These are phyloP conservation scores for Fregetta grallaria DNA, from an alignment of 2,113 vertebrate genomes.

Conservation along the genomic window DNA sequence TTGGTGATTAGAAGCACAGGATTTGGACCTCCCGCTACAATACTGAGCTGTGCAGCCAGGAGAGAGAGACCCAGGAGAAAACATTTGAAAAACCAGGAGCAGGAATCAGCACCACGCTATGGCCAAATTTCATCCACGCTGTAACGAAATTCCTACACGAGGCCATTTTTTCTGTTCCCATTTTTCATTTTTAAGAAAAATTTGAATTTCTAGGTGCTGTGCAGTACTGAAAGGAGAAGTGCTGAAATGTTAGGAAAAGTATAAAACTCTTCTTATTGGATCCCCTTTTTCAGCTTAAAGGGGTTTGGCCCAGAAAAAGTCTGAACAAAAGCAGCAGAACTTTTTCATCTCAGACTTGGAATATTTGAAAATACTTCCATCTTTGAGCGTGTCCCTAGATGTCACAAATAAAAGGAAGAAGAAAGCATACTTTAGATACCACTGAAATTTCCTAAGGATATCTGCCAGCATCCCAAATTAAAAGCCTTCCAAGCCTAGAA, in stretches of 20 bases:
- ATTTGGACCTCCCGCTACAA: background rate
- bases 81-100: background rate
- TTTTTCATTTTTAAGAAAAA: background rate
- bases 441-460: slow-evolving; percentile 1
- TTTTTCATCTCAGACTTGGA: background rate
- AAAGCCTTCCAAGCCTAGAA: background rate
- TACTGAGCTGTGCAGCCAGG: background rate
- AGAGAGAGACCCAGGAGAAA: background rate
- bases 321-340: background rate
- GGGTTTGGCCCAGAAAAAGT: background rate
- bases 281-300: background rate
- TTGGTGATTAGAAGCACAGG: background rate
- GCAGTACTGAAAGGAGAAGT: background rate
- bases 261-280: background rate
- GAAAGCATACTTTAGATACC: background rate
- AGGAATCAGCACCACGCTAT: background rate
- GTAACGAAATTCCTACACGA: background rate
- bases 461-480: slow-evolving; percentile 1
- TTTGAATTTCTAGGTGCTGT: background rate
- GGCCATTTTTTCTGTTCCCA: background rate
- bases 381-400: background rate
- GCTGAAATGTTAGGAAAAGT: background rate
- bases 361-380: background rate
- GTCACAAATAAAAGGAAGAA: background rate
- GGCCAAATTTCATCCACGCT: background rate